Evolutionary conservation across 2,113 vertebrate species (phyloP), one percentile per base, ranked within the genome.

Genomic region (Cavia porcellus): DNA sequence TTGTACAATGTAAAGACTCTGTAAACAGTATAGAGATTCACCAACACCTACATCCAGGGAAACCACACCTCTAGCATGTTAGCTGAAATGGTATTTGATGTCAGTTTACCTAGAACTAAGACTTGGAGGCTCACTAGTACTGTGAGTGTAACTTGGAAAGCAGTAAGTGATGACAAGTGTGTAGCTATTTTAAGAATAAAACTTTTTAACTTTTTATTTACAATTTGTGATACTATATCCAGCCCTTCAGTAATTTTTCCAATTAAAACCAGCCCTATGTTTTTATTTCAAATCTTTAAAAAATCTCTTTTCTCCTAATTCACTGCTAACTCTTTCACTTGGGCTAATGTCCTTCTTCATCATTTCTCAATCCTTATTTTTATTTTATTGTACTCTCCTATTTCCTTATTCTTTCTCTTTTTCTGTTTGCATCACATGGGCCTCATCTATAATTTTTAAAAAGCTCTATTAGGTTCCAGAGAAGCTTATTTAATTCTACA

Each of bases 361-460:
- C 6, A 30, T 89, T 95, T 86, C 8, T 81, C 93, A 81, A 77
- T 52, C 15, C 12, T n/a, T 79, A 45, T 30, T 92, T 92, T 93
- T 64, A 79, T 92, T 82, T 62, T 25, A 38, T 59, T 19, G 5
- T 82, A 47, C 17, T 74, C 59, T 86, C 13, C 20, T 86, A 66
- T 7, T 95, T 96, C 25, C 9, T 79, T 83, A 86, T 19, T 81
- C n/a, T 79, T 15, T 82, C 24, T 97, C 87, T 24, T 68, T 92
- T 86, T 82, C 47, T 75, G 59, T 82, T 85, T 87, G 77, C n/a
- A 74, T 47, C 15, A 15, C 3, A 6, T 50, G 17, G 32, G 5
- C 47, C 75, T 92, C 12, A 68, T 62, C 5, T 81, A 75, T 25
- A 77, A 64, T n/a, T 45, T 92, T 85, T 12, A 20, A 68, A 50